Base-by-base conservation (phyloP, 2,113 vertebrate species). In the Reinhardtius hippoglossoides region DNA sequence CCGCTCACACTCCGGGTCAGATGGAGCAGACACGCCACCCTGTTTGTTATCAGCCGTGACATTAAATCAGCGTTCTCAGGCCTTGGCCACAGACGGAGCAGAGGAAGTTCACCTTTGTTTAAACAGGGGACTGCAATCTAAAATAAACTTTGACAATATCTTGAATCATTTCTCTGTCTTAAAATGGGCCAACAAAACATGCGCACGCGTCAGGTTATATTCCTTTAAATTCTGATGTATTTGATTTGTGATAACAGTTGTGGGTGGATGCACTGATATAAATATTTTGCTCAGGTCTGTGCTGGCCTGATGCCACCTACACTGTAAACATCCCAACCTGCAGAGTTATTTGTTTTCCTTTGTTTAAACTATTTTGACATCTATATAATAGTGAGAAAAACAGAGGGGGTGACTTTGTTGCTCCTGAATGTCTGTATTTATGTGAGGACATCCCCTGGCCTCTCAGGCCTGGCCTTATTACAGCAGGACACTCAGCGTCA, bases 341-440 rank as follows among this genome's bases (percentile, higher is more conserved):
- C 62, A 74, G 82, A 80, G 81, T 83, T 93, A 92, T 90, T 89
- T 92, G 80, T 92, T 93, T 94, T 92, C 93, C 93, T 93, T 91
- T 89, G 88, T 93, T 90, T 94, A 94, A 94, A 94, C 86, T 84
- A 80, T 93, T 92, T 90, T 94, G 93, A 95, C 92, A 81, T 94
- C 80, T 83, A 67, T 92, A 94, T 92, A 92, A 94, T 93, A 90
- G 89, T 89, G 89, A 92, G 92, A 93, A 88, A 87, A 90, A 91
- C 92, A 89, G 83, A 78, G 56, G 74, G 67, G 75, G 77, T 87
- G 80, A 61, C 80, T 89, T 86, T 84, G 76, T 84, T 87, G 82
- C 72, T 77, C 75, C 73, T 71, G 87, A 84, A 71, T 87, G 90
- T 86, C 88, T 92, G 90, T 93, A 94, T 94, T 93, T 93, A 93